These are phyloP conservation scores for Platypus cylindrus DNA, from an alignment of 2,888 invertebrate species.

Conservation along the genomic window DNA sequence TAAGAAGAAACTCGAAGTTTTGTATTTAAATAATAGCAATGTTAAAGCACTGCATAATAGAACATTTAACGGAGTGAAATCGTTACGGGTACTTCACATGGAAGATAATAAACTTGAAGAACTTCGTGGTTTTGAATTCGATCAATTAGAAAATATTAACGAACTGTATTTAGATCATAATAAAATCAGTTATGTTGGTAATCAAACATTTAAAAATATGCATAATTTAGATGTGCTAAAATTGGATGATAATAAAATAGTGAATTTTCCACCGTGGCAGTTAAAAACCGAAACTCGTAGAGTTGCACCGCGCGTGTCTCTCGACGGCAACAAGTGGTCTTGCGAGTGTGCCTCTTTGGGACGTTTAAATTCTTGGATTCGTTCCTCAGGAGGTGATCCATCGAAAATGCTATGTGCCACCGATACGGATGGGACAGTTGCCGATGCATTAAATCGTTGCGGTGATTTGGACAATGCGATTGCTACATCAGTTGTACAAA, in stretches of 20 bases:
- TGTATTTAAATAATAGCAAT: slow-evolving; percentile 68
- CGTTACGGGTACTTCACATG: slow-evolving; percentile 60
- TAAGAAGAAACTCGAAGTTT: slow-evolving; percentile 64
- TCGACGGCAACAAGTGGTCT: slow-evolving; percentile 72
- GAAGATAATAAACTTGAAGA: slow-evolving; percentile 62
- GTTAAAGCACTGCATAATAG: slow-evolving; percentile 65
- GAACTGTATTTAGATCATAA: slow-evolving; percentile 69
- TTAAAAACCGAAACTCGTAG: slow-evolving; percentile 45
- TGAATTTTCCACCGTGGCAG: slow-evolving; percentile 57
- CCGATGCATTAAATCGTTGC: slow-evolving; percentile 43
- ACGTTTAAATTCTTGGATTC: slow-evolving; percentile 56
- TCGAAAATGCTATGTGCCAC: slow-evolving; percentile 58
- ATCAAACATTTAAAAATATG: slow-evolving; percentile 64
- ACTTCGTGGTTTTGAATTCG: slow-evolving; percentile 66
- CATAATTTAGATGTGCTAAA: slow-evolving; percentile 57
- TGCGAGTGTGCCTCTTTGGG: slow-evolving; percentile 65
- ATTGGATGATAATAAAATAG: slow-evolving; percentile 65
- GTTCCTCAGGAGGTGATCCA: slow-evolving; percentile 52
- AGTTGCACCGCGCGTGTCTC: slow-evolving; percentile 50
- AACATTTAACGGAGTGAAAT: slow-evolving; percentile 69
- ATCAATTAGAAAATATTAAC: slow-evolving; percentile 56
- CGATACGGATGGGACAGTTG: slow-evolving; percentile 35
- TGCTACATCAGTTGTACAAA: slow-evolving; percentile 41
- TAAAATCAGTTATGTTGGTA: slow-evolving; percentile 57
- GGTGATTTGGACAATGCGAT: slow-evolving; percentile 57